phyloP scores from a whole-genome alignment of 2,888 invertebrate species.

The Volucella inflata region DNA sequence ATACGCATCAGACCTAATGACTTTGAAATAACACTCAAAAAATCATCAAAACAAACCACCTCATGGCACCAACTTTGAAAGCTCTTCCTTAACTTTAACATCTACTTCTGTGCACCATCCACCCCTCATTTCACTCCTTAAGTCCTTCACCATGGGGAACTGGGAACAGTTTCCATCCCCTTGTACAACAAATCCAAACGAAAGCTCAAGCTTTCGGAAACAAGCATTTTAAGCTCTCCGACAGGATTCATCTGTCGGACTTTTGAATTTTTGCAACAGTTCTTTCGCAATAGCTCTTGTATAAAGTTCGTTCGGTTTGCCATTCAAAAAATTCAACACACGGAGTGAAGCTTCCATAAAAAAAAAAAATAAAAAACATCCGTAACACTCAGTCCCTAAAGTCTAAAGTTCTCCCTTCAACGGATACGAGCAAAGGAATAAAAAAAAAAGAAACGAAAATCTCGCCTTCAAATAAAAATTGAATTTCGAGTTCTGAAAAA shows the following conservation, averaged over 20 bases:
- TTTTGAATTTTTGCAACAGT: constrained; percentile 53
- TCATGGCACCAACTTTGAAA: background rate
- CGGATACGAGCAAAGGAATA: background rate
- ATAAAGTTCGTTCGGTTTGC: constrained; percentile 20
- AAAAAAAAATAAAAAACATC: constrained; percentile 6
- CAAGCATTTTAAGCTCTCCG: constrained; percentile 1
- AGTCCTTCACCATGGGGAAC: constrained; percentile 51
- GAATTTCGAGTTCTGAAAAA: background rate
- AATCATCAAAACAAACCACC: too few species aligned
- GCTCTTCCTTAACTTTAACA: constrained; percentile 30
- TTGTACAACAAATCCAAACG: background rate
- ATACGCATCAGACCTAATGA: too few species aligned
- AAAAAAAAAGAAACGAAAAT: background rate
- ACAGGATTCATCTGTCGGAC: constrained; percentile 31
- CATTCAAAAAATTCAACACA: background rate
- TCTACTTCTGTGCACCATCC: background rate
- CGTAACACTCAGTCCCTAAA: background rate
- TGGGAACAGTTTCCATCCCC: constrained; percentile 56
- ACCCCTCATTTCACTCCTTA: background rate
- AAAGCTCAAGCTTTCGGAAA: constrained; percentile 58
- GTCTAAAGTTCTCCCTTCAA: background rate
- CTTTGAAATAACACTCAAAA: too few species aligned
- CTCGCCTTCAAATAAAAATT: background rate
- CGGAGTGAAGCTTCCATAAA: background rate
- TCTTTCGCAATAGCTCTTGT: constrained; percentile 37